These are phyloP conservation scores for Glandiceps talaboti DNA, from an alignment of 53 echinoderm and acorn worm genomes.

Conservation along the genomic window DNA sequence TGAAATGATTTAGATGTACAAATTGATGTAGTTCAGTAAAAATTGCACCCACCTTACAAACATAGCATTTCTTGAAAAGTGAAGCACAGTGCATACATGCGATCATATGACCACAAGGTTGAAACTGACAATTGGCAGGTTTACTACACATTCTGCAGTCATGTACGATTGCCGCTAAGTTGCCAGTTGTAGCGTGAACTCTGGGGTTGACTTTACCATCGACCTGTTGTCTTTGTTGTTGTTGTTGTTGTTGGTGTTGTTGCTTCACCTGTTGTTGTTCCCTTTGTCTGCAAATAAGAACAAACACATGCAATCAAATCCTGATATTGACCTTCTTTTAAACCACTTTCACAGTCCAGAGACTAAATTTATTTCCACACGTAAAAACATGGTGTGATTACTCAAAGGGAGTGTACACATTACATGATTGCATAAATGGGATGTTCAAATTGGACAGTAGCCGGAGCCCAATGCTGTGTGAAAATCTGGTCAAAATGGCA, in stretches of 20 bases:
- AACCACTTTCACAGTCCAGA: too few species aligned
- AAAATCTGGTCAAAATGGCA: too few species aligned
- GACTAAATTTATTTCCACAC: too few species aligned
- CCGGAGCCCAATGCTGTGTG: too few species aligned
- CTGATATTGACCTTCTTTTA: too few species aligned
- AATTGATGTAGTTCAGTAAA: too few species aligned
- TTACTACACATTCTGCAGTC: slow-evolving; percentile 76
- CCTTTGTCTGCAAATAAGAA: not conserved
- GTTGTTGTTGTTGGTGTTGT: slow-evolving; percentile 12
- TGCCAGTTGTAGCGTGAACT: slow-evolving; percentile 6
- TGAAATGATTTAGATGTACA: too few species aligned
- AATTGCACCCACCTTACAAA: slow-evolving; percentile 67
- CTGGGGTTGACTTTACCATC: slow-evolving; percentile 1
- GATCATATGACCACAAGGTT: slow-evolving; percentile 66
- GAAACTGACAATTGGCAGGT: slow-evolving; percentile 58
- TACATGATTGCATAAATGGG: too few species aligned
- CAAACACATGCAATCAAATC: too few species aligned
- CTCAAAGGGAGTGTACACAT: too few species aligned
- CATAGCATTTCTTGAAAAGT: slow-evolving; percentile 75
- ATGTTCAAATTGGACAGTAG: too few species aligned
- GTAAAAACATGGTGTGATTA: too few species aligned
- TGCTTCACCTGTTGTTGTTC: not conserved
- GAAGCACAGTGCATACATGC: slow-evolving; percentile 87
- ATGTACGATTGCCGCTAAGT: slow-evolving; percentile 54
- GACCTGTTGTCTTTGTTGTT: slow-evolving; percentile 6